Base-by-base conservation (phyloP, 1,140 invertebrate species). In the Papilio dardanus region DNA sequence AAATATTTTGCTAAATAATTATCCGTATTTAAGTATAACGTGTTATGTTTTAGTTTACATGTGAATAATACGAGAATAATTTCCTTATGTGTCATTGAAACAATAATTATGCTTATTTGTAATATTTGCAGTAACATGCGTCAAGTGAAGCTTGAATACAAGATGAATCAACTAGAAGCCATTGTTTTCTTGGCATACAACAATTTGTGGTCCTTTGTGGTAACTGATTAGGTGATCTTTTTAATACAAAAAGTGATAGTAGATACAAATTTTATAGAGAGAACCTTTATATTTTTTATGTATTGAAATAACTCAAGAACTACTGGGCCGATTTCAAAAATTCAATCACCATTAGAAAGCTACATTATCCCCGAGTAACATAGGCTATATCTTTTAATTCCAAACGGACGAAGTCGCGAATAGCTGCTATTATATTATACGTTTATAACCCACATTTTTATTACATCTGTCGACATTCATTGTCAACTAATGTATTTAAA, bases 61-160 rank as follows among this genome's bases (percentile, higher is more conserved):
- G 5, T 46, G 5, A 46, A 46, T 46, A 46, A 46, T 28, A 28
- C 21, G 8, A 12, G 1, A 62, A 62, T 2, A 30, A 62, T 28
- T 28, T 30, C 21, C 24, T 62, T 54, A 54, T 54, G 24, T 62
- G 54, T 62, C 54, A 62, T 62, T 14, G 21, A 8, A 62, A 62
- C 10, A 62, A 37, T 46, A 46, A 46, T 1, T 46, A 14, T n/a
- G 16, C 8, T 28, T 16, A 30, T 30, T 62, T 62, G 24, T 30
- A 62, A 28, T 62, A 58, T 28, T 62, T 62, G 54, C 50, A 58
- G 8, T 28, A 62, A 28, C 24, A 28, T 62, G 28, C 10, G 10
- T 62, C 54, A 30, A 24, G 3, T 62, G 24, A 14, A 62, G 10
- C 10, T 50, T 21, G 46, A 50, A 16, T 62, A 28, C 21, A 62